These are phyloP conservation scores for Oreohelix idahoensis DNA, from an alignment of 1,140 invertebrate genomes.

Conservation along the genomic window DNA sequence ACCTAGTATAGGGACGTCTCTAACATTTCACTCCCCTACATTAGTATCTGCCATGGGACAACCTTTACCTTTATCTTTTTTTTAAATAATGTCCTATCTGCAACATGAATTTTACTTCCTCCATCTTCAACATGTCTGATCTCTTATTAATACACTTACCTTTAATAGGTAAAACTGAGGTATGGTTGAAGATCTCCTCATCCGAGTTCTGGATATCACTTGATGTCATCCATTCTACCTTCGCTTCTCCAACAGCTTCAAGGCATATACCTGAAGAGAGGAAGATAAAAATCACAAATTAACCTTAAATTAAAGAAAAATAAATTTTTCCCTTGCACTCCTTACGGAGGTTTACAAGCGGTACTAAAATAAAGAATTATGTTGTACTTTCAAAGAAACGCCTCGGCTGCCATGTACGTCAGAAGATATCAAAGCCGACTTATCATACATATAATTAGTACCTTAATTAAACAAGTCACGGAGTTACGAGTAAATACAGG, in stretches of 20 bases:
- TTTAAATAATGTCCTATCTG: no score
- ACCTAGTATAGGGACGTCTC: no score
- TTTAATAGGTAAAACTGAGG: slow-evolving; percentile 68
- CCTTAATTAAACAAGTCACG: neutral
- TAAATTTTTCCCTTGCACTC: neutral
- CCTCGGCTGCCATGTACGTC: no score
- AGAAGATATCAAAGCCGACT: neutral
- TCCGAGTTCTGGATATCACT: slow-evolving; percentile 70
- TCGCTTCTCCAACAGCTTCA: slow-evolving; percentile 68
- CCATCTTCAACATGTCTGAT: no score
- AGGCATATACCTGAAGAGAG: slow-evolving; percentile 63
- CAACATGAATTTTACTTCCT: no score
- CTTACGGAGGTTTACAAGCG: neutral
- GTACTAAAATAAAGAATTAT: neutral
- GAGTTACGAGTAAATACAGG: no score
- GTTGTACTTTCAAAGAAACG: no score
- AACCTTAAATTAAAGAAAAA: neutral
- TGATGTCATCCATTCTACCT: slow-evolving; percentile 70
- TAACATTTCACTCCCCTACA: no score
- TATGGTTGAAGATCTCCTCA: slow-evolving; percentile 70
- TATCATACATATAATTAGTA: neutral
- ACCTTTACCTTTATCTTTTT: no score
- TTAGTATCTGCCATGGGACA: no score
- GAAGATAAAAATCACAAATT: slow-evolving; percentile 8
- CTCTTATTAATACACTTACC: slow-evolving; percentile 43